Conservation (phyloP, 2,113 vertebrate species). For the Gambusia affinis region DNA sequence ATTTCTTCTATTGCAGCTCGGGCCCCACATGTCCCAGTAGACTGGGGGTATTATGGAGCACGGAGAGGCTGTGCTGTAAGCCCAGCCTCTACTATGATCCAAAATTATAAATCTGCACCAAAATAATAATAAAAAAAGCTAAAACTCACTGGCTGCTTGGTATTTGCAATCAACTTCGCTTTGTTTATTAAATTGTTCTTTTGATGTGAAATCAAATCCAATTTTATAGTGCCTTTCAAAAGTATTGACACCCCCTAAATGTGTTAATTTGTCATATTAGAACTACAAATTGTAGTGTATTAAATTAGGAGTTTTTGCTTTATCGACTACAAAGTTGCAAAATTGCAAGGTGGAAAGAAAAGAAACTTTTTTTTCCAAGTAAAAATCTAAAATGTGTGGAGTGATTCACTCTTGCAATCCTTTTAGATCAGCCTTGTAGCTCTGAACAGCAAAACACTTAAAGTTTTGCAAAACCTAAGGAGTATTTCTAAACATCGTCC, state of each 20-base stretch:
- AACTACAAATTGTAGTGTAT: neutral
- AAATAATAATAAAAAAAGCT: neutral
- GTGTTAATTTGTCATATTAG: neutral
- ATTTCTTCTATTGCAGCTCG: slow-evolving; percentile 61
- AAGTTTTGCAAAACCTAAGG: no score
- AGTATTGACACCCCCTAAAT: no score
- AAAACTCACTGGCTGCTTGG: slow-evolving; percentile 33
- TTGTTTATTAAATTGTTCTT: neutral
- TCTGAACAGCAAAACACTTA: no score
- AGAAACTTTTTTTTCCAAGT: no score
- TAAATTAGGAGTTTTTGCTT: neutral
- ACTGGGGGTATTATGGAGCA: slow-evolving; percentile 40
- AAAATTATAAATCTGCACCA: slow-evolving; percentile 41
- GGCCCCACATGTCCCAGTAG: slow-evolving; percentile 52
- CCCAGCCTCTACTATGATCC: slow-evolving; percentile 41
- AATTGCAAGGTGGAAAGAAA: no score
- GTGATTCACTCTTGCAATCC: no score
- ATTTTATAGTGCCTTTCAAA: no score
- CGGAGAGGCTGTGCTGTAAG: slow-evolving; percentile 56
- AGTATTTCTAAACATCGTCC: no score
- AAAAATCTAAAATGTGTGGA: no score
- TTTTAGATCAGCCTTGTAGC: no score
- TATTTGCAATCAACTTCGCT: slow-evolving; percentile 18
- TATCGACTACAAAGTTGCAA: no score
- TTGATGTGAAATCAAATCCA: neutral